phyloP scores from a whole-genome alignment of 2,888 invertebrate genomes.

The Ditylenchus weischeri region DNA sequence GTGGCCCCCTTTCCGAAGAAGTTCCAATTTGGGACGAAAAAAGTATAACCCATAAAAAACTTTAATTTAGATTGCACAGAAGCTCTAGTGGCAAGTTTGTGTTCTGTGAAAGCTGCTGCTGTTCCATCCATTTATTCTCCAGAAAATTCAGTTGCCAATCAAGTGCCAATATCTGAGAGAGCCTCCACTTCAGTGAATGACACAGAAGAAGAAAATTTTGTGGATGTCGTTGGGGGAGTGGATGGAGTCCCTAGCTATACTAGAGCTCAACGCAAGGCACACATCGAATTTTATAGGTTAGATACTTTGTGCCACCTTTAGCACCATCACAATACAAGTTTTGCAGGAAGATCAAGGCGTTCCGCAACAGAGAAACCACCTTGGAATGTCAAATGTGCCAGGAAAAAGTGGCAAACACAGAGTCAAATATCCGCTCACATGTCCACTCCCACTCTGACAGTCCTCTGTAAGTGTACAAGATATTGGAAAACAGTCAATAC shows the following conservation, averaged over 20 bases:
- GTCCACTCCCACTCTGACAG: conserved; percentile 38
- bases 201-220: conserved; percentile 40
- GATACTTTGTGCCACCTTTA: too few species aligned
- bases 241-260: conserved; percentile 22
- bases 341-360: conserved; percentile 41
- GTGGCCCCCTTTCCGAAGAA: too few species aligned
- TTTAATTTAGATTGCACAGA: too few species aligned
- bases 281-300: conserved; percentile 36
- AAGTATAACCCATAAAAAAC: too few species aligned
- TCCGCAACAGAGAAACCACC: conserved; percentile 37
- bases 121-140: too few species aligned
- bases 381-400: conserved; percentile 38
- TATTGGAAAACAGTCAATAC: too few species aligned
- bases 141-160: too few species aligned
- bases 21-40: too few species aligned
- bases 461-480: neutral
- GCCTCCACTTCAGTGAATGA: conserved; percentile 15
- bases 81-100: too few species aligned
- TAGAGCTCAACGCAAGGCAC: conserved; percentile 37
- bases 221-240: conserved; percentile 36
- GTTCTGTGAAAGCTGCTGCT: too few species aligned
- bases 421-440: conserved; percentile 39
- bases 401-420: conserved; percentile 34
- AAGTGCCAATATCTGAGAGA: neutral
- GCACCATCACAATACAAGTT: too few species aligned